These are phyloP conservation scores for Hyposmocoma kahamanoa DNA, from an alignment of 1,140 invertebrate species.

Conservation along the genomic window DNA sequence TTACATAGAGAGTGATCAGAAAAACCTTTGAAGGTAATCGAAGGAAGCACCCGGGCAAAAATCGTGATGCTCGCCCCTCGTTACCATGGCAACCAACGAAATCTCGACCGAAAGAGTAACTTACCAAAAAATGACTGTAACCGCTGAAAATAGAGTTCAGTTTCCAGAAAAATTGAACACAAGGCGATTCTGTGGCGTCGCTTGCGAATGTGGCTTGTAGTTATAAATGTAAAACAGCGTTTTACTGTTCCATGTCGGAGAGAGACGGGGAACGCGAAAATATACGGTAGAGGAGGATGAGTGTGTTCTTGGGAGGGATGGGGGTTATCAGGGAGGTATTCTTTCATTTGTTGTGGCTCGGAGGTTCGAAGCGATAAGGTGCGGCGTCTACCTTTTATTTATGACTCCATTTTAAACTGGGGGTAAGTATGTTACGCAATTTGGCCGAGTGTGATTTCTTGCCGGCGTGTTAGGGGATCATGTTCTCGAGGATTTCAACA, in stretches of 20 bases:
- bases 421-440: conserved; percentile 59
- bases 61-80: conserved; percentile 51
- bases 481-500: background rate
- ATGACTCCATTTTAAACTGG: conserved; percentile 67
- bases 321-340: conserved; percentile 31
- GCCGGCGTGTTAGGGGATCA: conserved; percentile 5
- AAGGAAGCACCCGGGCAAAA: conserved; percentile 52
- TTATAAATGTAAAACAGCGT: conserved; percentile 67
- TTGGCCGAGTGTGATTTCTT: conserved; percentile 25
- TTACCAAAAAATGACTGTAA: conserved; percentile 30
- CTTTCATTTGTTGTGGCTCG: conserved; percentile 64
- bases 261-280: conserved; percentile 9
- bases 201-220: conserved; percentile 51
- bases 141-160: conserved; percentile 17
- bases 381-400: conserved; percentile 62
- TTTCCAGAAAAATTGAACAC: conserved; percentile 10
- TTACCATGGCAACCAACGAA: conserved; percentile 36
- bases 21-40: conserved; percentile 51
- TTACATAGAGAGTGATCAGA: conserved; percentile 48
- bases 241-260: conserved; percentile 42
- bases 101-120: conserved; percentile 6
- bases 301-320: conserved; percentile 13
- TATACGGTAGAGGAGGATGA: conserved; percentile 22
- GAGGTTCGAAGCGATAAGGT: conserved; percentile 51
- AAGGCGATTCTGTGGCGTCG: conserved; percentile 8